Evolutionary conservation across 2,888 invertebrate species (phyloP).

Genomic region (Limnephilus lunatus): DNA sequence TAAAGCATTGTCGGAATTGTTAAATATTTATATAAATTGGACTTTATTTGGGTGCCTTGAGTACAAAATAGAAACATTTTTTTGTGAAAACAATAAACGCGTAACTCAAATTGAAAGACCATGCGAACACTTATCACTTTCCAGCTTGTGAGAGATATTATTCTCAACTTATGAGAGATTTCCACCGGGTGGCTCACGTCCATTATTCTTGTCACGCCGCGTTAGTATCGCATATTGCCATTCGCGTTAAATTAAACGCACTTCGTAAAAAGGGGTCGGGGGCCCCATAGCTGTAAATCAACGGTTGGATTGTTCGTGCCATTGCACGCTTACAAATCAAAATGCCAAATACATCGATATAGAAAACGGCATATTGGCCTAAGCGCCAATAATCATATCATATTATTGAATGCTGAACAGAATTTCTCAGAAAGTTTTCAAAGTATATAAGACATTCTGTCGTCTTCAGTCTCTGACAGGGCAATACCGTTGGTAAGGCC

Average conservation of each 20-base stretch:
- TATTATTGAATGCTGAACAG: neutral
- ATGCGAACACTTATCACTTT: neutral
- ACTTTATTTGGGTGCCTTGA: neutral
- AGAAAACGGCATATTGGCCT: neutral
- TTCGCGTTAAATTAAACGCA: neutral
- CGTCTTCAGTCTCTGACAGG: no score
- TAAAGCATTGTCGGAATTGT: no score
- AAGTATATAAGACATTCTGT: no score
- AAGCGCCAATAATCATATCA: neutral
- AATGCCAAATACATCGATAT: neutral
- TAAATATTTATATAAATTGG: no score
- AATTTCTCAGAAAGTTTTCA: no score
- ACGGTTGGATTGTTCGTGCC: neutral
- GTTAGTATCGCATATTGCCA: neutral
- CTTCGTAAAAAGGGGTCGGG: neutral
- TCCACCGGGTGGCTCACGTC: neutral
- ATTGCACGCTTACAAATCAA: constrained; percentile 2
- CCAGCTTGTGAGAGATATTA: neutral
- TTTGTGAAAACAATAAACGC: neutral
- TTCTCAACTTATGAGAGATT: constrained; percentile 2
- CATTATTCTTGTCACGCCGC: neutral
- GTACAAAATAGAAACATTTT: neutral
- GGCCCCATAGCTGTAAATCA: neutral
- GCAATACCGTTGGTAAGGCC: no score
- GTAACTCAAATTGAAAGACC: neutral